Evolutionary conservation across 2,113 vertebrate species (phyloP).

Genomic region (Zosterops hypoxanthus): DNA sequence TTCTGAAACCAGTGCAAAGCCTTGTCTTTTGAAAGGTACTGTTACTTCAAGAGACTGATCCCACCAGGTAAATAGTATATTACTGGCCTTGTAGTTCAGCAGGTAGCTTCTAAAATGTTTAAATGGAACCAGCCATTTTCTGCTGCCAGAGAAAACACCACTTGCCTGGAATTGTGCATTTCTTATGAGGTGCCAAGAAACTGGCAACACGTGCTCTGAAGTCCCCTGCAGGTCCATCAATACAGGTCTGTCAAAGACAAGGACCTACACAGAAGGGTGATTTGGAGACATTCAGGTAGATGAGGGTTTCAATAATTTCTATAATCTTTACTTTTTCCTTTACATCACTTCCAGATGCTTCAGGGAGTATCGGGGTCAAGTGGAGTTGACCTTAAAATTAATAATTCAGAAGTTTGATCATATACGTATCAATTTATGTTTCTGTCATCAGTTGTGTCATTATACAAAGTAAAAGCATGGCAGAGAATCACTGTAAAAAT

Average conservation of each 20-base stretch:
- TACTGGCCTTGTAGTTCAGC: not conserved
- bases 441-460: not conserved
- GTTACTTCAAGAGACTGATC: not conserved
- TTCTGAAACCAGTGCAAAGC: not conserved
- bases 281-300: not conserved
- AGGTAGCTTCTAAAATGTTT: not conserved
- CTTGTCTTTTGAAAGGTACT: not conserved
- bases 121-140: not conserved
- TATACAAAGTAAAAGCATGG: not conserved
- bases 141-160: not conserved
- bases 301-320: not conserved
- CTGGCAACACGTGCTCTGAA: fast-evolving
- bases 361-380: not conserved
- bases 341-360: not conserved
- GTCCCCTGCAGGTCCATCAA: not conserved
- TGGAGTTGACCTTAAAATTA: not conserved
- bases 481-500: not conserved
- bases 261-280: not conserved
- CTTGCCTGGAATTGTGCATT: not conserved
- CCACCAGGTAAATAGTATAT: not conserved
- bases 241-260: not conserved
- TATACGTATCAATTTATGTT: not conserved
- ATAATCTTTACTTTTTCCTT: not conserved
- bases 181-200: not conserved
- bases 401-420: not conserved